Evolutionary conservation across 2,113 vertebrate species (phyloP).

Genomic region (Tichodroma muraria): DNA sequence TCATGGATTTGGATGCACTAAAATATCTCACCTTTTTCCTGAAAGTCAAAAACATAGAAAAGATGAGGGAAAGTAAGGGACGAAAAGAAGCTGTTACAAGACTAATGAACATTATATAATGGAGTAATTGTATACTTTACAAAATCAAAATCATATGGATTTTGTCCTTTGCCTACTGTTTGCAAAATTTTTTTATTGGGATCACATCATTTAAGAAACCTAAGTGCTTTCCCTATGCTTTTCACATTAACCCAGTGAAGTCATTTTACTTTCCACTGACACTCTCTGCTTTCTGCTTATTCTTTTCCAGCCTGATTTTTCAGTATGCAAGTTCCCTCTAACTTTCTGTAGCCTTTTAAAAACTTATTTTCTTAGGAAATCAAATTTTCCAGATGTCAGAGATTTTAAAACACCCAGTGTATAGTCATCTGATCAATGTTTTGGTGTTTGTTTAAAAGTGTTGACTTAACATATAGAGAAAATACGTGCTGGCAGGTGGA

Average conservation of each 20-base stretch:
- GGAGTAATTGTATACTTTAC: background rate
- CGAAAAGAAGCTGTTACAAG: background rate
- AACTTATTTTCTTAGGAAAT: background rate
- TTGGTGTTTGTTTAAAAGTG: background rate
- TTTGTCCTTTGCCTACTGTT: background rate
- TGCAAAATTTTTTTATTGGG: background rate
- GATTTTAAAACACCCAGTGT: background rate
- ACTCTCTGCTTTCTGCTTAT: background rate
- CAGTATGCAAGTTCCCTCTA: background rate
- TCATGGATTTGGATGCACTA: background rate
- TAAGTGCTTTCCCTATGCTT: background rate
- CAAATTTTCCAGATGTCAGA: background rate
- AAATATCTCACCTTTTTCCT: background rate
- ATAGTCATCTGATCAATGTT: background rate
- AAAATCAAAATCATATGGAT: constrained; percentile 14
- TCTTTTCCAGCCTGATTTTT: background rate
- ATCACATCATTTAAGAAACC: background rate
- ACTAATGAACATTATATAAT: background rate
- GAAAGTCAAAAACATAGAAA: background rate
- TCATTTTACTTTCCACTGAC: background rate
- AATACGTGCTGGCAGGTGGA: background rate
- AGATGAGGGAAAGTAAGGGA: background rate
- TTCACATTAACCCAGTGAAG: background rate
- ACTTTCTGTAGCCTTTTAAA: background rate
- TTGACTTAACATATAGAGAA: background rate